Evolutionary conservation across 2,113 vertebrate genomes (phyloP).

Genomic region (Microtus ochrogaster): DNA sequence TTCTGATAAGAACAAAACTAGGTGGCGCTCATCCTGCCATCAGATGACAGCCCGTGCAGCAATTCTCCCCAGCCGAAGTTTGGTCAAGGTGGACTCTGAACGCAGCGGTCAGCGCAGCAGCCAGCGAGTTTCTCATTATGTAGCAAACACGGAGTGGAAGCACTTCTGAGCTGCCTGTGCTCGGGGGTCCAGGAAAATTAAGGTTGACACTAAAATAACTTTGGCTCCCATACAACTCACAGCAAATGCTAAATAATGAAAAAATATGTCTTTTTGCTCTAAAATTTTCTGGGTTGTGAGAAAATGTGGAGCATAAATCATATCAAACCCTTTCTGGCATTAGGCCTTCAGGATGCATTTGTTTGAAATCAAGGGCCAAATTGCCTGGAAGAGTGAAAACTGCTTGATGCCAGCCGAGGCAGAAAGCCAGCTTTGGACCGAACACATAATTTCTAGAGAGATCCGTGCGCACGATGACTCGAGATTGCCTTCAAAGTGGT

Average conservation of each 20-base stretch:
- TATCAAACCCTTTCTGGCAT: conserved; percentile 85
- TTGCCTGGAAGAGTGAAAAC: conserved; percentile 86
- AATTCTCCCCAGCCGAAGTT: conserved; percentile 42
- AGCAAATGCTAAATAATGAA: conserved; percentile 83
- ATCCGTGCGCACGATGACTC: conserved; percentile 79
- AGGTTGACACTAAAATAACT: conserved; percentile 81
- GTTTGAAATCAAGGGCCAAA: conserved; percentile 89
- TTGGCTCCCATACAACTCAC: conserved; percentile 74
- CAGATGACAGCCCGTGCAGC: conserved; percentile 44
- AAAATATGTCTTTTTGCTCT: conserved; percentile 78
- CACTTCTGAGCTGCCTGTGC: conserved; percentile 21
- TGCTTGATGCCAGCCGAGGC: conserved; percentile 86
- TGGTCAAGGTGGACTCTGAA: conserved; percentile 38
- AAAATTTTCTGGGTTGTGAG: conserved; percentile 87
- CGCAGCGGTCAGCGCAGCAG: not conserved
- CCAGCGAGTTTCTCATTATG: conserved; percentile 58
- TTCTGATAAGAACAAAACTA: conserved; percentile 28
- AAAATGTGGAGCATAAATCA: conserved; percentile 88
- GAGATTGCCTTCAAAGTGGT: conserved; percentile 83
- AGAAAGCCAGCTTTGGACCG: conserved; percentile 86
- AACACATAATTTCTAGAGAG: conserved; percentile 81
- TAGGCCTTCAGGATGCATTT: conserved; percentile 89
- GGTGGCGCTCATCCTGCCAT: conserved; percentile 50
- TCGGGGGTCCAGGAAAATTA: conserved; percentile 76
- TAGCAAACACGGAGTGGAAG: conserved; percentile 71